Base-by-base conservation (phyloP, 1,140 invertebrate genomes). In the Calephelis nemesis region DNA sequence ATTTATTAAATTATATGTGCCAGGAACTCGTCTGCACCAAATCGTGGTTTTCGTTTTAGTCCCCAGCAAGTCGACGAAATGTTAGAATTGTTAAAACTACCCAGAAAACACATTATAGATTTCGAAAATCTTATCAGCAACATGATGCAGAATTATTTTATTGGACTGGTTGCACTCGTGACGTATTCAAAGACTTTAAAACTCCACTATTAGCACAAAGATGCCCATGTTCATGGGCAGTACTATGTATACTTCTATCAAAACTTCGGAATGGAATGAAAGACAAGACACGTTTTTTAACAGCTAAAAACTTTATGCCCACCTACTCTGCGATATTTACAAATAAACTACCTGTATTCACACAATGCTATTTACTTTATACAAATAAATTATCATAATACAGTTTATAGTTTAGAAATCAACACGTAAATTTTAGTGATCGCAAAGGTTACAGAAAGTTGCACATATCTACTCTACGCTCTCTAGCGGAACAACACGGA, bases 101-200 rank as follows among this genome's bases (percentile, higher is more conserved):
- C 39, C 11, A n/a, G 39, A 63, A 63, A 12, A n/a, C 42, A 45
- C 42, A 63, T 63, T 45, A 63, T 13, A 47, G 40, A 63, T 63
- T 63, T 63, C 45, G 40, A 63, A 63, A 47, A 47, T 13, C 40
- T 47, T 40, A 63, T 42, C 5, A 40, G n/a, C 39, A 45, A 45
- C 62, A 63, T 63, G 40, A 45, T 63, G 40, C 3, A 6, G 62
- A 63, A 40, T 63, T 63, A 45, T 42, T 42, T 63, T 63, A 63
- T 45, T 63, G 62, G 62, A 63, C 42, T 63, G 40, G 62, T 42
- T 12, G 62, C 30, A 63, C 62, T 42, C 62, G 40, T 13, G 62
- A 63, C 12, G n/a, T 6, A 49, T 49, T 49, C 12, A 49, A 49
- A 49, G 48, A 11, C 12, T 49, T 9, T 49, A 11, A 49, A 49